Percentiles rank a stretch among this genome's conserved stretches.
phyloP scores from a whole-genome alignment of 2,797 vertebrate genomes.

The Siniperca undulata region DNA sequence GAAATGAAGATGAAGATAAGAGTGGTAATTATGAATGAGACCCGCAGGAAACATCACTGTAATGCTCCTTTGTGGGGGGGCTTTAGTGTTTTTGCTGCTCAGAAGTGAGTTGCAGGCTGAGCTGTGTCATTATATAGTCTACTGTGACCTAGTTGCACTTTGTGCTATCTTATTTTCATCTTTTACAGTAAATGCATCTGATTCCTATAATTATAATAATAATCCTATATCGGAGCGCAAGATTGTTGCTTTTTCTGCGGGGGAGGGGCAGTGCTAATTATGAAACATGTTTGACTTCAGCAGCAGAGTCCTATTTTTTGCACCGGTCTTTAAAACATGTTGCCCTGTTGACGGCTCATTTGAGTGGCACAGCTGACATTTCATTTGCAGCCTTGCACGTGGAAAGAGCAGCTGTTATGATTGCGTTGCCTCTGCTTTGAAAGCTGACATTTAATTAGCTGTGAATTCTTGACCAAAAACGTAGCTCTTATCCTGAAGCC shows the following conservation, averaged over 20 bases:
- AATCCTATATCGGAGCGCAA: not conserved
- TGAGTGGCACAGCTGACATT: conserved; percentile 55
- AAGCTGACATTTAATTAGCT: conserved; percentile 34
- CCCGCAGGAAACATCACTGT: conserved; percentile 45
- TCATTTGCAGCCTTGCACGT: conserved; percentile 38
- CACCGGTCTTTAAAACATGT: conserved; percentile 25
- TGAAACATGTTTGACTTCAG: conserved; percentile 21
- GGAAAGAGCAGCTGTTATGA: conserved; percentile 39
- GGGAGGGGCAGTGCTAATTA: not conserved
- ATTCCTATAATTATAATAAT: not conserved
- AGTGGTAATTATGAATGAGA: conserved; percentile 87
- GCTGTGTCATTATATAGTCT: conserved; percentile 13
- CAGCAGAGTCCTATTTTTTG: conserved; percentile 36
- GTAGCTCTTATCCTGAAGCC: not conserved
- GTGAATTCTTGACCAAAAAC: not conserved
- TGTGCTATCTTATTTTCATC: not conserved
- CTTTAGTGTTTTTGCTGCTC: conserved; percentile 30
- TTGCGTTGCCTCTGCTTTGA: conserved; percentile 12
- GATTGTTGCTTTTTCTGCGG: not conserved
- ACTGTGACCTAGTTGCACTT: conserved; percentile 56
- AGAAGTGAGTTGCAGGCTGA: conserved; percentile 48
- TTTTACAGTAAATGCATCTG: not conserved
- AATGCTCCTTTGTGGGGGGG: conserved; percentile 18
- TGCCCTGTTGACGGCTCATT: conserved; percentile 26
- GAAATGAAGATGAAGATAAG: conserved; percentile 91